Conservation (phyloP, 2,888 invertebrate species). For the Euplagia quadripunctaria region DNA sequence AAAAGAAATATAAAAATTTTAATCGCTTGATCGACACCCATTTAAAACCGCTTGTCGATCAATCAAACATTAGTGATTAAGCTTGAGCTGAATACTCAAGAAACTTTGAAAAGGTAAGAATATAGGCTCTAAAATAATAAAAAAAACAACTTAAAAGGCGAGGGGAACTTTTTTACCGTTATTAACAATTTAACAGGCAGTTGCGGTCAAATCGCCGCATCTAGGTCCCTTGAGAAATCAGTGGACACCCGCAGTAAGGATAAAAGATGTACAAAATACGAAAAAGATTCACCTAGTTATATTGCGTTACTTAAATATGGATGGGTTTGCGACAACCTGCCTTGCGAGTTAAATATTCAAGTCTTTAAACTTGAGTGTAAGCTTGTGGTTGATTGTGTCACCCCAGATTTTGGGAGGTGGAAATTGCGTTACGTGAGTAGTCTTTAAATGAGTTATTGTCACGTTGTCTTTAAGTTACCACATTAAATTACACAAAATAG, state of each 20-base stretch:
- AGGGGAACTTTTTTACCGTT: constrained; percentile 54
- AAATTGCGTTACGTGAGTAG: constrained; percentile 7
- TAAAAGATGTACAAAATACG: constrained; percentile 52
- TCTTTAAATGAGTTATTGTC: not conserved
- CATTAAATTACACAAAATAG: not conserved
- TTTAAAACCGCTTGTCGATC: no score
- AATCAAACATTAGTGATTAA: no score
- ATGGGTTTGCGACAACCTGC: constrained; percentile 31
- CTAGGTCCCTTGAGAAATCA: constrained; percentile 64
- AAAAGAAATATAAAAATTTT: no score
- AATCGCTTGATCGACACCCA: no score
- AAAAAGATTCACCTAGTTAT: constrained; percentile 48
- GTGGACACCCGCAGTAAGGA: constrained; percentile 46
- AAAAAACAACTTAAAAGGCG: constrained; percentile 31
- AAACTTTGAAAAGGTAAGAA: not conserved
- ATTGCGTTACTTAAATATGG: constrained; percentile 39
- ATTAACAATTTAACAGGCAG: constrained; percentile 68
- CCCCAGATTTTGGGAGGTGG: not conserved
- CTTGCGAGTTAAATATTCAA: constrained; percentile 23
- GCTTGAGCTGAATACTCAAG: not conserved
- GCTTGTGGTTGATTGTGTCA: constrained; percentile 5
- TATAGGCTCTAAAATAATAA: not conserved
- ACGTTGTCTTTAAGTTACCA: not conserved
- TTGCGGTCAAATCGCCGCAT: constrained; percentile 58
- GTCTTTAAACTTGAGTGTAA: constrained; percentile 13